Percentiles rank a stretch among this genome's conserved stretches.
phyloP scores from a whole-genome alignment of 1,140 invertebrate species.

The Drosophila kohkoa region DNA sequence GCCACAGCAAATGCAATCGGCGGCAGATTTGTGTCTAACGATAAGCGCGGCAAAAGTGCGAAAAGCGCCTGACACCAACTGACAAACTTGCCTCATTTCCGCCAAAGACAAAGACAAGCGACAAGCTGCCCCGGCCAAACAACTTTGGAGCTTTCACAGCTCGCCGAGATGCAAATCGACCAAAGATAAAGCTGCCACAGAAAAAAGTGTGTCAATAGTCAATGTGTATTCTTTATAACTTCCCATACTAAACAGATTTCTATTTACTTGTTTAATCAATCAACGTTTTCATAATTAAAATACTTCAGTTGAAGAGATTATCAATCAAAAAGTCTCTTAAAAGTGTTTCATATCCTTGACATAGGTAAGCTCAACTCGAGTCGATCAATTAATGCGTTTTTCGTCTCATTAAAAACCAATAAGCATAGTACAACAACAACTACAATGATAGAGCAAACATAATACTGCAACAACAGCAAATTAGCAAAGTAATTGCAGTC shows the following conservation, averaged over 20 bases:
- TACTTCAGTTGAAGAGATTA: not conserved
- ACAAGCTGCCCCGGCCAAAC: constrained; percentile 11
- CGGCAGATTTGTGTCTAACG: constrained; percentile 46
- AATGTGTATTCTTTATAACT: too few species aligned
- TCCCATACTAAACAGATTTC: too few species aligned
- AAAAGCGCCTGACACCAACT: constrained; percentile 58
- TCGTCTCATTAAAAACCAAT: constrained; percentile 35
- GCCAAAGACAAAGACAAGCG: constrained; percentile 1
- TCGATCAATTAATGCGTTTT: constrained; percentile 17
- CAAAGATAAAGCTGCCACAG: too few species aligned
- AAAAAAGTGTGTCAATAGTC: too few species aligned
- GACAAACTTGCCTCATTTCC: constrained; percentile 79
- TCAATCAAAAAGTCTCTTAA: not conserved
- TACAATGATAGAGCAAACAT: constrained; percentile 20
- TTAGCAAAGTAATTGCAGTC: constrained; percentile 54
- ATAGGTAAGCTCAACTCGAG: not conserved
- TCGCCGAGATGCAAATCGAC: constrained; percentile 20
- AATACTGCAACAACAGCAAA: constrained; percentile 31
- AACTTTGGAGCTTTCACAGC: constrained; percentile 30
- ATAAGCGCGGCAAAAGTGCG: constrained; percentile 61
- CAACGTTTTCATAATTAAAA: too few species aligned
- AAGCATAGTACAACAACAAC: constrained; percentile 27
- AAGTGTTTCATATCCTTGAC: not conserved
- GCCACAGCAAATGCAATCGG: constrained; percentile 23
- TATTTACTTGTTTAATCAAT: too few species aligned